Evolutionary conservation across 2,888 invertebrate species (phyloP).

Genomic region (Adelphocoris suturalis): DNA sequence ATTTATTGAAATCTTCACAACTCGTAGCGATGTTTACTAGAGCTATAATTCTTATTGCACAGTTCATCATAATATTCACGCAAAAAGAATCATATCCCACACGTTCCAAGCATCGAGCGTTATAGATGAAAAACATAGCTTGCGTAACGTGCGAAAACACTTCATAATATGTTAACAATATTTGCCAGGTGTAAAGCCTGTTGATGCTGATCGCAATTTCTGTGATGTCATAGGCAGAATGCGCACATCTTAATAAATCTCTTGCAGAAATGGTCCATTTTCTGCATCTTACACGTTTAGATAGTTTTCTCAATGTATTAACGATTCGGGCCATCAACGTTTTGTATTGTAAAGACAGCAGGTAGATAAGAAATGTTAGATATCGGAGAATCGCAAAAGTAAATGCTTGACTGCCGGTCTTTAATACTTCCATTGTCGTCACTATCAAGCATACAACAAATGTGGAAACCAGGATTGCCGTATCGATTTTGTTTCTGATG

Average conservation of each 20-base stretch:
- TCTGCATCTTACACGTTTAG: neutral
- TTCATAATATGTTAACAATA: neutral
- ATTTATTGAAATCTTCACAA: neutral
- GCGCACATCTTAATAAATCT: neutral
- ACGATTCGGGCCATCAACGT: neutral
- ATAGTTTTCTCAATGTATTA: neutral
- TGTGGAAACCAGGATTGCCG: neutral
- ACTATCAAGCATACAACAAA: neutral
- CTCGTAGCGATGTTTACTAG: neutral
- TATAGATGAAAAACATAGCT: neutral
- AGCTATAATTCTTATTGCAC: neutral
- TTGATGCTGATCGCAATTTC: neutral
- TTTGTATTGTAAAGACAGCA: neutral
- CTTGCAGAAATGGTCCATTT: neutral
- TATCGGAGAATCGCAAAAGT: neutral
- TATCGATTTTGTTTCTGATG: neutral
- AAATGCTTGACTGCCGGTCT: neutral
- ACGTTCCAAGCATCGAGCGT: neutral
- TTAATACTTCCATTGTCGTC: neutral
- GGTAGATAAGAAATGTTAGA: neutral
- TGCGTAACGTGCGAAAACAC: neutral
- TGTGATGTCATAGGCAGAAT: neutral
- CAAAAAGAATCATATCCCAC: neutral
- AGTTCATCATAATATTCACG: neutral
- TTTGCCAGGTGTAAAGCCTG: neutral